Evolutionary conservation across 2,113 vertebrate species (phyloP), one percentile per base, ranked within the genome.

Genomic region (Thomomys bottae): DNA sequence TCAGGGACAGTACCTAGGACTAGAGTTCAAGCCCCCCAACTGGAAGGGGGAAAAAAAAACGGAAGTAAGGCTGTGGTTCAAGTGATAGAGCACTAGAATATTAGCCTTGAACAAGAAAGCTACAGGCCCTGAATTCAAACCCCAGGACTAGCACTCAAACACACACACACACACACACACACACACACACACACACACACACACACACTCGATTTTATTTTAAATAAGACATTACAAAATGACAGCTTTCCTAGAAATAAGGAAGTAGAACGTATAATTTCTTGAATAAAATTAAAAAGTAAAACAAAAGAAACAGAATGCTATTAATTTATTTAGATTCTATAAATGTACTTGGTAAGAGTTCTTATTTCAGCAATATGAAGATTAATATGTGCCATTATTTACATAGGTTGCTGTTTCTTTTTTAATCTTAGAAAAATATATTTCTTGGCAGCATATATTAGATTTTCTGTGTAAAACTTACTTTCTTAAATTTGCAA

Each of bases 391-490:
- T 77, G 11, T 34, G 8, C 66, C 38, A 34, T 68, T 71, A 77
- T 14, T 2, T 84, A 26, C 28, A 40, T 21, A 71, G 18, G 38
- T 21, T 84, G 85, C 61, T 87, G 26, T 83, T 94, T 75, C 71
- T 45, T 82, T n/a, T 93, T 79, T 93, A 87, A 88, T 49, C 34
- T 45, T 83, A 79, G 17, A 90, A 84, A 63, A 32, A 23, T 77
- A 10, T 86, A 12, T 28, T 77, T 66, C n/a, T 79, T 80, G 26
- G 54, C 24, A 36, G 14, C 24, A 67, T 23, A 42, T 6, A 26
- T 80, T 76, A 68, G 40, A 38, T 90, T 93, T 86, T 21, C n/a
- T 88, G 49, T 86, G 49, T 81, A 85, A 87, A 93, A 83, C 83
- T 83, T 40, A 94, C 34, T 34, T 24, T 90, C 45, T 89, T 90